Evolutionary conservation across 2,797 vertebrate species (phyloP).

Genomic region (Siniperca scherzeri): DNA sequence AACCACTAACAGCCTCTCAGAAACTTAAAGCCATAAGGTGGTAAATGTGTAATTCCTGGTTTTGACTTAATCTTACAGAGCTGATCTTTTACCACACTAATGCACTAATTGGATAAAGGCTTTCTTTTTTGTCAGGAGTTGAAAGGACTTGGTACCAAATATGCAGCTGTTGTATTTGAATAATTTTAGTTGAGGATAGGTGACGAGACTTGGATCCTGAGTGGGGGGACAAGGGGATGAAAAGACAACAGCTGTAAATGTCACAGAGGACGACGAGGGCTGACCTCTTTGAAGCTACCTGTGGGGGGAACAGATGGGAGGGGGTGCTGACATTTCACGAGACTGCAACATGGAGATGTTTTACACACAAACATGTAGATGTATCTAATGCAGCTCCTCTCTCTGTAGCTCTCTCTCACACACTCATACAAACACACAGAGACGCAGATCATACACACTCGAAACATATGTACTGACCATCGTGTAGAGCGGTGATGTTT

Average conservation of each 20-base stretch:
- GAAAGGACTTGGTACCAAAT: constrained; percentile 28
- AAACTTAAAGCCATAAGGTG: background rate
- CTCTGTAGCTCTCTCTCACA: constrained; percentile 29
- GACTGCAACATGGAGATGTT: constrained; percentile 42
- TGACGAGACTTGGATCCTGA: constrained; percentile 50
- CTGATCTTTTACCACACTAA: constrained; percentile 18
- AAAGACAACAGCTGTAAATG: constrained; percentile 78
- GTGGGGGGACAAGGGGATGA: constrained; percentile 39
- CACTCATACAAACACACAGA: background rate
- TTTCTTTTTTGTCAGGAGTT: constrained; percentile 27
- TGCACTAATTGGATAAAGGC: constrained; percentile 32
- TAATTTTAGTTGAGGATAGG: constrained; percentile 45
- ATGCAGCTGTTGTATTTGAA: constrained; percentile 40
- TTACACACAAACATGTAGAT: constrained; percentile 44
- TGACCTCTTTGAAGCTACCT: constrained; percentile 77
- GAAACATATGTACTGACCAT: background rate
- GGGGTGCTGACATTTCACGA: constrained; percentile 79
- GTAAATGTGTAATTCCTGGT: background rate
- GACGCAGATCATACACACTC: background rate
- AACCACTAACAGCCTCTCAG: constrained; percentile 9
- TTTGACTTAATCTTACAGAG: constrained; percentile 16
- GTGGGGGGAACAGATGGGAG: constrained; percentile 68
- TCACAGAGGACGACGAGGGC: constrained; percentile 59
- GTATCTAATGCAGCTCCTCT: constrained; percentile 35
- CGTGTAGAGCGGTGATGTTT: background rate